Evolutionary conservation across 2,888 invertebrate genomes (phyloP), one percentile per base, ranked within the genome.

Genomic region (Glaucopsyche alexis): DNA sequence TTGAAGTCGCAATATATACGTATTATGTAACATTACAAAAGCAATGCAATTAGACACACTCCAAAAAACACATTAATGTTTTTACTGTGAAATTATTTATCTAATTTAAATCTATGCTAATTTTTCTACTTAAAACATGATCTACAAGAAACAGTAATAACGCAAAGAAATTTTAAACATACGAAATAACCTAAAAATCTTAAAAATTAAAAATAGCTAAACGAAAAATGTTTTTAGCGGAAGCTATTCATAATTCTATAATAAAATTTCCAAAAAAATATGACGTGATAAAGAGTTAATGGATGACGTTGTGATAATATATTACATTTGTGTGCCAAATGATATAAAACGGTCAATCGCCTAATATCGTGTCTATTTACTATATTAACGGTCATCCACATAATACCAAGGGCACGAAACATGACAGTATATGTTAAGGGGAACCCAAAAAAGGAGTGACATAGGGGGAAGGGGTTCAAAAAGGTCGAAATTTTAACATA

Each of bases 291-390:
- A 38, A 60, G 7, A 60, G 29, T 11, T 6, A 13, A 60, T 29
- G 29, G 60, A 14, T 38, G 29, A 29, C 13, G 60, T 14, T 60
- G 38, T 60, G 29, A 38, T 60, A 29, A 60, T 38, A 60, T 60
- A 60, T 29, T 29, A 29, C 60, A 60, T 38, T 29, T 38, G 29
- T 13, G 60, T 60, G 60, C 60, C 60, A 60, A 60, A 60, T 29
- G 13, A 14, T 60, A 38, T 60, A 60, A 60, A 60, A 60, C 60
- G 60, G 60, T 60, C 38, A 38, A 60, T 38, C 13, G 60, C 60
- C 60, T 13, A 13, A 29, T 60, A 19, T 29, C 14, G 13, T 14
- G 29, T 38, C 60, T 60, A 29, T 29, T 60, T 60, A 60, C 60
- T 38, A 60, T 6, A 60, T 14, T 29, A 47, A n/a, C n/a, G n/a